Evolutionary conservation across 2,797 vertebrate genomes (phyloP).

Genomic region (Amniataba percoides): DNA sequence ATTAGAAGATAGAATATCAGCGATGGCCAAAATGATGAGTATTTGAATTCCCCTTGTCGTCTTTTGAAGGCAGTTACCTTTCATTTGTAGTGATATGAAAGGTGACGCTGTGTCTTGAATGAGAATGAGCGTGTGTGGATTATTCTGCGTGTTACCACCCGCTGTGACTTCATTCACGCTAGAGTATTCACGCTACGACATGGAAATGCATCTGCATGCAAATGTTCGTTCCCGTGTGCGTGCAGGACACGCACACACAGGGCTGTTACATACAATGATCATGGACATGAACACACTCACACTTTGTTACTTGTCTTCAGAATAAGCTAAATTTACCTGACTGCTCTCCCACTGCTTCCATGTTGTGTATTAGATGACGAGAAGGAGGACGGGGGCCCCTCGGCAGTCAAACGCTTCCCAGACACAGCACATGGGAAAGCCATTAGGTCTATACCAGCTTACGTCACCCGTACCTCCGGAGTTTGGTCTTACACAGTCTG

Average conservation of each 20-base stretch:
- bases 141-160: slow-evolving; percentile 41
- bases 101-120: slow-evolving; percentile 13
- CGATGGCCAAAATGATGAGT: slow-evolving; percentile 2
- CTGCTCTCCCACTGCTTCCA: slow-evolving; percentile 27
- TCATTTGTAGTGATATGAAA: slow-evolving; percentile 11
- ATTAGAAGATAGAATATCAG: not conserved
- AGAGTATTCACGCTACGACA: slow-evolving; percentile 18
- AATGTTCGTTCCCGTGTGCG: slow-evolving; percentile 15
- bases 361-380: slow-evolving; percentile 65
- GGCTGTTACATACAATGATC: not conserved
- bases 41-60: not conserved
- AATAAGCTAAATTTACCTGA: slow-evolving; percentile 49
- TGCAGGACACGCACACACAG: not conserved
- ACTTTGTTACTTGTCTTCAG: slow-evolving; percentile 28
- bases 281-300: slow-evolving; percentile 11
- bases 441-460: slow-evolving; percentile 46
- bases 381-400: slow-evolving; percentile 7
- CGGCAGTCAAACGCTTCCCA: slow-evolving; percentile 22
- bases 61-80: not conserved
- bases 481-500: slow-evolving; percentile 41
- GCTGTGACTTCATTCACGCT: slow-evolving; percentile 43
- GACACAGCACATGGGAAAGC: slow-evolving; percentile 62
- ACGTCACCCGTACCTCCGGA: slow-evolving; percentile 28
- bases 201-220: slow-evolving; percentile 37
- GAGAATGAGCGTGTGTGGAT: slow-evolving; percentile 28